Percentiles rank a stretch among this genome's conserved stretches.
These are phyloP conservation scores for Zaprionus obscuricornis DNA, from an alignment of 2,888 invertebrate species.

Conservation along the genomic window DNA sequence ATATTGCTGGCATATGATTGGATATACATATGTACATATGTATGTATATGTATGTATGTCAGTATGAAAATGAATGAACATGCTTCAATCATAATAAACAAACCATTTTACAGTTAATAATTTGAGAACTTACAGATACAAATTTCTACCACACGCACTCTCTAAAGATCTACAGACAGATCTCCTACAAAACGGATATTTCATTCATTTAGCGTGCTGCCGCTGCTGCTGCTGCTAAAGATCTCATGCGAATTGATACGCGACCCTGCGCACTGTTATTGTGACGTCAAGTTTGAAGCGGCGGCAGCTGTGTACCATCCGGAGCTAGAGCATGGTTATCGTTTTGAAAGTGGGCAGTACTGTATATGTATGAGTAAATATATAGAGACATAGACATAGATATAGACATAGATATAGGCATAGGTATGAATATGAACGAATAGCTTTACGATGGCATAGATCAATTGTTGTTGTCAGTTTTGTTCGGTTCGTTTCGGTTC, in stretches of 20 bases:
- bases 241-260: conserved; percentile 6
- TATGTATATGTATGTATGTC: not conserved
- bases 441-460: conserved; percentile 54
- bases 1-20: too few relatives aligned
- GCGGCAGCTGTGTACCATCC: conserved; percentile 41
- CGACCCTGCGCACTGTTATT: conserved; percentile 3
- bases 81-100: conserved; percentile 60
- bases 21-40: too few relatives aligned
- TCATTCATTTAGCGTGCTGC: conserved; percentile 48
- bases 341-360: conserved; percentile 12
- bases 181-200: conserved; percentile 42
- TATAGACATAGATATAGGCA: conserved; percentile 10
- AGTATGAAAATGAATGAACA: conserved; percentile 41
- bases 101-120: conserved; percentile 68
- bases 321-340: conserved; percentile 7
- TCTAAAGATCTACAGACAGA: not conserved
- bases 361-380: too few relatives aligned
- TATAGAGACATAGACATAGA: conserved; percentile 8
- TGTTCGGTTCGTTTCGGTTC: too few relatives aligned
- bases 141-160: conserved; percentile 3
- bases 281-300: conserved; percentile 46
- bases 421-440: too few relatives aligned
- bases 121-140: conserved; percentile 61
- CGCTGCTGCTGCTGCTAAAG: too few relatives aligned
- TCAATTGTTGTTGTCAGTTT: conserved; percentile 69